Evolutionary conservation across 2,113 vertebrate species (phyloP), one percentile per base, ranked within the genome.

Genomic region (Halichoerus grypus): DNA sequence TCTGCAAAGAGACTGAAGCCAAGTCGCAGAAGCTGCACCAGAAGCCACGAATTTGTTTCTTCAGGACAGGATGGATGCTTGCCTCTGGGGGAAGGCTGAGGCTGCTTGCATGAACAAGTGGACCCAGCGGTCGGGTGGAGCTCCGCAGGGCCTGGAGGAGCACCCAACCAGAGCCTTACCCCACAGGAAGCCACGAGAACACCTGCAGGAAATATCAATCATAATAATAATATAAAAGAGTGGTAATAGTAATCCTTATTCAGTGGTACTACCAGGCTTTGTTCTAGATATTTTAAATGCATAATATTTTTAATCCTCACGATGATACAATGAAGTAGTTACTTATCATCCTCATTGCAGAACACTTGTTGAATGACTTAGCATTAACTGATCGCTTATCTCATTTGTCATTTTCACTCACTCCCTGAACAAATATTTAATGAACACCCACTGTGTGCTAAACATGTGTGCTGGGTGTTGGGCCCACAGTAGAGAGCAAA

Each of bases 391-490:
- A 59, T 42, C 67, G 24, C 14, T 49, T n/a, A 51, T 12, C 19
- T 83, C 59, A 31, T 57, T 51, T 79, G 36, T 15, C 57, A 19
- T 49, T 82, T 39, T 69, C 53, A 36, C 46, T 91, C 85, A 19
- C 31, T 77, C 33, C 14, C 33, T 53, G 31, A 59, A 59, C 21
- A 79, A 42, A 13, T 33, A 72, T 55, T 71, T 49, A 84, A 36
- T 28, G 49, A 31, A 39, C 14, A 12, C 26, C 0, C 1, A 19
- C 2, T n/a, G 1, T 2, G 9, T 42, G 6, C 51, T 28, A n/a
- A 28, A 67, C 12, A 1, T 2, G 9, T 13, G 28, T 33, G 31
- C 53, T 59, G n/a, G 46, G 31, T 57, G 16, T 83, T 5, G 5
- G 63, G 49, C 22, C 36, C 83, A 74, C 65, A 10, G 76, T 1